Conservation (phyloP, 2,888 invertebrate species). For the Priocnemis perturbator region DNA sequence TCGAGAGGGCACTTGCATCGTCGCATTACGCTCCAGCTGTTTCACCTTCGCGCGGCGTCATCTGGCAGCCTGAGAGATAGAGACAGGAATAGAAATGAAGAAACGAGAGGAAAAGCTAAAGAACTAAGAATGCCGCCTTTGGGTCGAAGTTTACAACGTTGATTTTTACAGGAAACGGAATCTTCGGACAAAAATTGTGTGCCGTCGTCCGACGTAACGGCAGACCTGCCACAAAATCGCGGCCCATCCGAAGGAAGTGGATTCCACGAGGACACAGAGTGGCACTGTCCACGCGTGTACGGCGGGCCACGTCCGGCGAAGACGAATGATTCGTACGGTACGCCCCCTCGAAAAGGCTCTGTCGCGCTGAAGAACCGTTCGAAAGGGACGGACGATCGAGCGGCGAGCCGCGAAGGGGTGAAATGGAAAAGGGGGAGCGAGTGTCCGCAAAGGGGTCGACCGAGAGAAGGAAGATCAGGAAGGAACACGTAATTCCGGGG, state of each 20-base stretch:
- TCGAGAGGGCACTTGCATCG: neutral
- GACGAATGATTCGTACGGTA: too few species aligned
- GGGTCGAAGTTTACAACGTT: too few species aligned
- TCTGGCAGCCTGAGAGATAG: neutral
- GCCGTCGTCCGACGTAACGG: too few species aligned
- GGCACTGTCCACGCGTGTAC: neutral
- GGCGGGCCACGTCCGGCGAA: neutral
- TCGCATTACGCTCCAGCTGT: conserved; percentile 10
- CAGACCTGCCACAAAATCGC: too few species aligned
- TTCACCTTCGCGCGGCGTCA: neutral
- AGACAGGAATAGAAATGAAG: conserved; percentile 4
- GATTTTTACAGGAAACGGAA: too few species aligned
- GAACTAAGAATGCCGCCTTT: neutral
- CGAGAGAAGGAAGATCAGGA: conserved; percentile 11
- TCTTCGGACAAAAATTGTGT: too few species aligned
- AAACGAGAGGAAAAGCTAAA: neutral
- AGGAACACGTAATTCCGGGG: conserved; percentile 54
- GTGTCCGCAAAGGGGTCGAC: neutral
- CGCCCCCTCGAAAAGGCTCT: too few species aligned
- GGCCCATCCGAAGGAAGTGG: neutral
- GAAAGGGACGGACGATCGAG: neutral
- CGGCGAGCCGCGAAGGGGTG: too few species aligned
- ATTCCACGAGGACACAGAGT: neutral
- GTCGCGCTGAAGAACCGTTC: too few species aligned
- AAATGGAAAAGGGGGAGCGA: too few species aligned